Percentiles rank a stretch among this genome's conserved stretches.
Conservation (phyloP, 2,797 vertebrate genomes). For the Liparis tanakae region DNA sequence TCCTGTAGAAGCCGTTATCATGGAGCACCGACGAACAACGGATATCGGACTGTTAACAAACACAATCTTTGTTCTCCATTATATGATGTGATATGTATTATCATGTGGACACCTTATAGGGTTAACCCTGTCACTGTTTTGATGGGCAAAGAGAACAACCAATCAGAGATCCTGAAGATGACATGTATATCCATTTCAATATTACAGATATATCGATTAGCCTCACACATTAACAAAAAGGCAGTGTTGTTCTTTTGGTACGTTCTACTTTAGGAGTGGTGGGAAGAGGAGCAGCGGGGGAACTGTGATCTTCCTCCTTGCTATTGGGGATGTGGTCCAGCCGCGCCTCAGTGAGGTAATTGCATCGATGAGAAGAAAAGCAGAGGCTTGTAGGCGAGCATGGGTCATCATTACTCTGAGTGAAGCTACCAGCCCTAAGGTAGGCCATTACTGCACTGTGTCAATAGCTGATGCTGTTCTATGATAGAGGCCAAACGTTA, state of each 20-base stretch:
- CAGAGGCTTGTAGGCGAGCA: constrained; percentile 59
- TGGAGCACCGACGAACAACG: too few species aligned
- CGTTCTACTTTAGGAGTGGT: constrained; percentile 35
- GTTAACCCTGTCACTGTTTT: too few species aligned
- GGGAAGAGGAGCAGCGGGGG: constrained; percentile 23
- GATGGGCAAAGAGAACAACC: too few species aligned
- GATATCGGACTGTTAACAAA: too few species aligned
- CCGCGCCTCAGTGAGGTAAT: constrained; percentile 70
- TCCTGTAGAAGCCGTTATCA: too few species aligned
- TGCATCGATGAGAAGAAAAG: constrained; percentile 72
- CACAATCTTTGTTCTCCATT: too few species aligned
- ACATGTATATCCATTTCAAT: constrained; percentile 55
- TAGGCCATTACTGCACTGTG: constrained; percentile 70
- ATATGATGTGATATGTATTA: too few species aligned
- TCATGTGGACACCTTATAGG: too few species aligned
- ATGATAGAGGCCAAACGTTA: constrained; percentile 60
- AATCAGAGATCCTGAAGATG: too few species aligned
- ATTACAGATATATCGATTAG: constrained; percentile 55
- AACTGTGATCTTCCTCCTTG: constrained; percentile 30
- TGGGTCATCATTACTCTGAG: constrained; percentile 75
- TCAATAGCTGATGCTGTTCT: constrained; percentile 68
- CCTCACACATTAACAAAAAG: not conserved
- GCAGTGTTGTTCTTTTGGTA: constrained; percentile 12
- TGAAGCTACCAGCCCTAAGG: constrained; percentile 67
- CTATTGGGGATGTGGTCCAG: constrained; percentile 34